Percentiles rank a stretch among this genome's conserved stretches.
phyloP scores from a whole-genome alignment of 2,888 invertebrate species.

The Callyntrura guangdongensis region DNA sequence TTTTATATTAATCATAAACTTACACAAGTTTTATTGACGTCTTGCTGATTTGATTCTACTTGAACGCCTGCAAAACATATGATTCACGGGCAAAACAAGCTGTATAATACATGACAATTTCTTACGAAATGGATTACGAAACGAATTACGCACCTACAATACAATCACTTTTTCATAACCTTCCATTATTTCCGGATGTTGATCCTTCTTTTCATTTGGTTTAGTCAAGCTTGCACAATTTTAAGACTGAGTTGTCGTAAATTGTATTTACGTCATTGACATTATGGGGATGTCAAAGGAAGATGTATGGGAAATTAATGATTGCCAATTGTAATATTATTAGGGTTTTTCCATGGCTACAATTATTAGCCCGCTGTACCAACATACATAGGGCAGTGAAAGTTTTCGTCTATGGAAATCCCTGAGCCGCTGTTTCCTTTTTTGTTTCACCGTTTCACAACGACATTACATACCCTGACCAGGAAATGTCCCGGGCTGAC shows the following conservation, averaged over 20 bases:
- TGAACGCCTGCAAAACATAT: too few relatives aligned
- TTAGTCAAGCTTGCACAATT: too few relatives aligned
- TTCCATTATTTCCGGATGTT: too few relatives aligned
- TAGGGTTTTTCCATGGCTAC: not conserved
- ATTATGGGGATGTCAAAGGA: not conserved
- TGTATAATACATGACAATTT: not conserved
- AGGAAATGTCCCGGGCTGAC: too few relatives aligned
- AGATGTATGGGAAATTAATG: not conserved
- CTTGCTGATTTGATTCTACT: too few relatives aligned
- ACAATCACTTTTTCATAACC: too few relatives aligned
- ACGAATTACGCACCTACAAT: not conserved
- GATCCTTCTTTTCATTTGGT: too few relatives aligned
- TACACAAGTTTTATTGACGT: too few relatives aligned
- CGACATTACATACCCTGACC: too few relatives aligned
- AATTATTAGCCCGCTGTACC: not conserved
- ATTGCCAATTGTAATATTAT: not conserved
- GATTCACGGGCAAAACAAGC: not conserved
- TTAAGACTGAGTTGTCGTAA: not conserved
- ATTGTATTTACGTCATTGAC: not conserved
- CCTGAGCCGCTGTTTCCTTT: not conserved
- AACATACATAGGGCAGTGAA: not conserved
- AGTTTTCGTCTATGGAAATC: not conserved
- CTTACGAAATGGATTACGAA: not conserved
- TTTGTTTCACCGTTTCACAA: too few relatives aligned
- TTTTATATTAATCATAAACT: too few relatives aligned